A percentile compares a stretch with the other conserved stretches of the same genome.
Evolutionary conservation across 1,140 invertebrate genomes (phyloP).

Genomic region (Drosophila nigrodunni): DNA sequence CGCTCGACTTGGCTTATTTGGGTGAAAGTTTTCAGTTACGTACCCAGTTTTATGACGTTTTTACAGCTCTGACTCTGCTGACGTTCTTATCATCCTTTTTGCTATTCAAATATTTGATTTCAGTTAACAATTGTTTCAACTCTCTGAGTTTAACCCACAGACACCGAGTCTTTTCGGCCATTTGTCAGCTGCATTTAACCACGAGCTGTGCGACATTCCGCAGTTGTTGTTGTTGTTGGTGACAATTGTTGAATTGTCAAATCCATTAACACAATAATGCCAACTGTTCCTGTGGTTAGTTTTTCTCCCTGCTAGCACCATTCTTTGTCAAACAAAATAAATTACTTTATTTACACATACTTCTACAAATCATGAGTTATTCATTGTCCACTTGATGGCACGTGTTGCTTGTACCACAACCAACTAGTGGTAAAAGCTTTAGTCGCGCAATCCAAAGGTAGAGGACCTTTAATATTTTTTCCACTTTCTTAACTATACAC

Average conservation of each 20-base stretch:
- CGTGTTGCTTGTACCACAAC: slow-evolving; percentile 55
- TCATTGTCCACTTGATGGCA: slow-evolving; percentile 39
- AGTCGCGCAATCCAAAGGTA: too few relatives aligned
- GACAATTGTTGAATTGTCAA: slow-evolving; percentile 42
- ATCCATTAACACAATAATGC: slow-evolving; percentile 31
- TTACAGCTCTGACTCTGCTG: slow-evolving; percentile 38
- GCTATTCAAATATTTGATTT: slow-evolving; percentile 48
- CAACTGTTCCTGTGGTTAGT: neutral
- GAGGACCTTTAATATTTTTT: too few relatives aligned
- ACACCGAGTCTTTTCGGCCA: slow-evolving; percentile 10
- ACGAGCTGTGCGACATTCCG: slow-evolving; percentile 8
- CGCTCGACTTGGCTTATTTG: slow-evolving; percentile 16
- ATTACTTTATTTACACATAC: slow-evolving; percentile 42
- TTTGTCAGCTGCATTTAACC: slow-evolving; percentile 26
- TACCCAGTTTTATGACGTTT: slow-evolving; percentile 44
- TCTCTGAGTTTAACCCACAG: slow-evolving; percentile 31
- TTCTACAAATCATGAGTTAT: slow-evolving; percentile 24
- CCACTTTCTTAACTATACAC: too few relatives aligned
- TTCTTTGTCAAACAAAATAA: slow-evolving; percentile 41
- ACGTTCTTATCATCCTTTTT: slow-evolving; percentile 57
- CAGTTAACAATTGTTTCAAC: slow-evolving; percentile 11
- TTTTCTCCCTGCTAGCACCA: neutral
- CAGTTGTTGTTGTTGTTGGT: slow-evolving; percentile 1
- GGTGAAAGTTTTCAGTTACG: slow-evolving; percentile 51
- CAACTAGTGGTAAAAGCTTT: too few relatives aligned